A percentile compares a stretch with the other conserved stretches of the same genome.
phyloP scores from a whole-genome alignment of 2,888 invertebrate species.

The Hyalella azteca region DNA sequence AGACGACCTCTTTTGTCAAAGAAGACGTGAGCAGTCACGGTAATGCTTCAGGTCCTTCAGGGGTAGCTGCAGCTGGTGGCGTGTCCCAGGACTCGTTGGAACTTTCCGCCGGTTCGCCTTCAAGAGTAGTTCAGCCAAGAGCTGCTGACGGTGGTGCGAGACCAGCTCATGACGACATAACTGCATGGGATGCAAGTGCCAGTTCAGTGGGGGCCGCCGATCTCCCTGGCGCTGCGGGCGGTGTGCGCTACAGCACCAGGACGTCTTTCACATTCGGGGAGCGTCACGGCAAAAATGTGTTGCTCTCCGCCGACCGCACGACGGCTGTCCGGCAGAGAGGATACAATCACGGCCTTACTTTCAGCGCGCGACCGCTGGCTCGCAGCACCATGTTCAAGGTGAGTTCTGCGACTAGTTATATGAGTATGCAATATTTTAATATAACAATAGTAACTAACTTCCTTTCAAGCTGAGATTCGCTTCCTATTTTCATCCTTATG shows the following conservation, averaged over 20 bases:
- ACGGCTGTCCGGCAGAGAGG: slow-evolving; percentile 77
- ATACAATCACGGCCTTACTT: slow-evolving; percentile 74
- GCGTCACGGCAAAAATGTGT: slow-evolving; percentile 82
- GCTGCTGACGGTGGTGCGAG: neutral
- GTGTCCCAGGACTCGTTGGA: slow-evolving; percentile 60
- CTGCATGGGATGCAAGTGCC: too few species aligned
- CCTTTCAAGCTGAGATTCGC: too few species aligned
- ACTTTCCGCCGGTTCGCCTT: neutral
- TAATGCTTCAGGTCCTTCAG: slow-evolving; percentile 44
- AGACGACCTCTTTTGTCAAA: slow-evolving; percentile 68
- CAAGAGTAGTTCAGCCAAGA: neutral
- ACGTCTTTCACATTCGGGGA: slow-evolving; percentile 70
- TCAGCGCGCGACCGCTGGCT: slow-evolving; percentile 71
- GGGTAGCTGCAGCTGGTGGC: slow-evolving; percentile 43
- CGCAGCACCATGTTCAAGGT: slow-evolving; percentile 74
- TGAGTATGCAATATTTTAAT: too few species aligned
- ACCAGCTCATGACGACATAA: too few species aligned
- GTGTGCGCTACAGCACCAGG: slow-evolving; percentile 35
- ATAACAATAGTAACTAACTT: too few species aligned
- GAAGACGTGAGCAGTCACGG: slow-evolving; percentile 62
- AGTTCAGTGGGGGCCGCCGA: neutral
- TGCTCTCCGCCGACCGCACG: slow-evolving; percentile 70
- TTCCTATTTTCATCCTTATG: too few species aligned
- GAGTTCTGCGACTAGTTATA: too few species aligned
- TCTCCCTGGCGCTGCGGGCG: slow-evolving; percentile 8